Evolutionary conservation across 2,888 invertebrate species (phyloP), one percentile per base, ranked within the genome.

Genomic region (Torymus aiolomorphi): DNA sequence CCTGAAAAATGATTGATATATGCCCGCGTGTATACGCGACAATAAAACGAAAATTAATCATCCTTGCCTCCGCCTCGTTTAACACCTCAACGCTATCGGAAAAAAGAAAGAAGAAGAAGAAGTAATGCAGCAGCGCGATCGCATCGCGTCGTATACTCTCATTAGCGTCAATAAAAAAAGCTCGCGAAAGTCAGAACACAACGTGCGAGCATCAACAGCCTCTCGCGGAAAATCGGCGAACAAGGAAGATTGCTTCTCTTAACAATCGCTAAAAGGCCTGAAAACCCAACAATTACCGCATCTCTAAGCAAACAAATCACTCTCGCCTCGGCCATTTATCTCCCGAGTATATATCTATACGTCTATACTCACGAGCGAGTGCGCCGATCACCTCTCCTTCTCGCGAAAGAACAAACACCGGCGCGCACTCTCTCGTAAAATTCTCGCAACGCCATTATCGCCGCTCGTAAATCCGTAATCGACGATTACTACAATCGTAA

Each of bases 401-500:
- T 42, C 42, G 14, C n/a, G 49, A 67, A 57, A 73, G 57, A 52
- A 31, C 8, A 78, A 54, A 72, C 31, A 54, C 4, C 16, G 54
- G 56, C 5, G 42, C 59, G 59, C 10, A 56, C n/a, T 61, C 16
- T 54, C 52, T 49, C 65, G 75, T 81, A 63, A 78, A 72, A 76
- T 76, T 76, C 77, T 70, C 76, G 76, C 69, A 80, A 57, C 20
- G 76, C 80, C 80, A 66, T 63, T 63, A 78, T 75, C 72, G 62
- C 10, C 62, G 62, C 75, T 76, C 78, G 76, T 78, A 81, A 81
- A 81, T 81, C 65, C 63, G 69, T 73, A 81, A 78, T 76, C 78
- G 74, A 56, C 72, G 69, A 69, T 80, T 72, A 75, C 76, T 16
- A 54, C 73, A 76, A 76, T 74, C 74, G 73, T 16, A 51, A 67